Conservation (phyloP, 23 tunicate species). For the Ciona savignyi region DNA sequence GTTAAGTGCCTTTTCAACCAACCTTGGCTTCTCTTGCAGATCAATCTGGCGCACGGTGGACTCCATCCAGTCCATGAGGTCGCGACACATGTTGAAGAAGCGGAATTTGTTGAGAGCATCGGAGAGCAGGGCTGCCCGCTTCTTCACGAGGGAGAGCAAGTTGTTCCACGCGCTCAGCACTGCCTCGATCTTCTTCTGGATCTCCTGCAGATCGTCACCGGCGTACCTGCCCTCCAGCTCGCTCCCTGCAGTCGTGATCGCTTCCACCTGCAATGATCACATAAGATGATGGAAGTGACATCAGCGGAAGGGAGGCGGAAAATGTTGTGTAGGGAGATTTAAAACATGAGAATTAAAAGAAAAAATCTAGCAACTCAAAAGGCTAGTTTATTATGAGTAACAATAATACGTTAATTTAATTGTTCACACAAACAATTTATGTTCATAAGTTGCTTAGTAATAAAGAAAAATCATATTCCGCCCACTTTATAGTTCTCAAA, state of each 20-base stretch:
- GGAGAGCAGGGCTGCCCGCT: constrained; percentile 56
- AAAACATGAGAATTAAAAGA: too few relatives aligned
- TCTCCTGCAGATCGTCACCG: constrained; percentile 48
- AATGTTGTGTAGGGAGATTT: too few relatives aligned
- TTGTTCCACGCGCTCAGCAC: constrained; percentile 68
- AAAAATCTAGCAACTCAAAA: too few relatives aligned
- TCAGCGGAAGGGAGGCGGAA: too few relatives aligned
- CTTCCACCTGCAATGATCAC: constrained; percentile 51
- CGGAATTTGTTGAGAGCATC: constrained; percentile 73
- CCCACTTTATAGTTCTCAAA: too few relatives aligned
- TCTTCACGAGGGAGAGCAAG: constrained; percentile 37
- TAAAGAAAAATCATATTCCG: too few relatives aligned
- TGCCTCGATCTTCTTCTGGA: constrained; percentile 19
- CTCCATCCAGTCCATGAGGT: constrained; percentile 87
- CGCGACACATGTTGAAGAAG: constrained; percentile 70
- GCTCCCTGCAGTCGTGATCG: constrained; percentile 25
- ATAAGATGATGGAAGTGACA: too few relatives aligned
- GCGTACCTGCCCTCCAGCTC: constrained; percentile 52
- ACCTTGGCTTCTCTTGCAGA: constrained; percentile 88
- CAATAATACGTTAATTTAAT: too few relatives aligned
- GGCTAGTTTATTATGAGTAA: too few relatives aligned
- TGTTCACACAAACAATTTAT: too few relatives aligned
- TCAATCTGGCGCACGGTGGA: constrained; percentile 67
- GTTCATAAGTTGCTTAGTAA: too few relatives aligned
- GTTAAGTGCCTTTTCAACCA: too few relatives aligned